phyloP scores from a whole-genome alignment of 2,797 vertebrate species.

The Periophthalmus magnuspinnatus region DNA sequence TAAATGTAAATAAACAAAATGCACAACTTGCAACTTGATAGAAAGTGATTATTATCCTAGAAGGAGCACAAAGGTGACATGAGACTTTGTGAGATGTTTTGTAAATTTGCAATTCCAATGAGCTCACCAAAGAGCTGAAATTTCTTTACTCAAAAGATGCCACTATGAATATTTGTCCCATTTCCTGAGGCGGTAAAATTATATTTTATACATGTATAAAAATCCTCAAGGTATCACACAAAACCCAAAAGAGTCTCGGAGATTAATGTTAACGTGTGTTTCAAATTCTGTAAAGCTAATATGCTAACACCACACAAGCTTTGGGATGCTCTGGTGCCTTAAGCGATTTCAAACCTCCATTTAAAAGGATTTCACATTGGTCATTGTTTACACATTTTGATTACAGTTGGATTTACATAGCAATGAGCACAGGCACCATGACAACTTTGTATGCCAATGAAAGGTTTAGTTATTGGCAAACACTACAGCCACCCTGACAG shows the following conservation, averaged over 20 bases:
- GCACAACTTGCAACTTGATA: neutral
- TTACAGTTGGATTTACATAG: slow-evolving; percentile 12
- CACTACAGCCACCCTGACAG: neutral
- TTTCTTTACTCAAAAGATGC: slow-evolving; percentile 3
- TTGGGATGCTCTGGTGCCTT: slow-evolving; percentile 27
- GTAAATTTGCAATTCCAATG: slow-evolving; percentile 9
- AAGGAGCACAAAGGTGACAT: slow-evolving; percentile 6
- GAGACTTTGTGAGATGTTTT: neutral
- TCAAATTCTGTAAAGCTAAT: slow-evolving; percentile 31
- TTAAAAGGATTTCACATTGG: neutral
- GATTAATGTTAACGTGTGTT: slow-evolving; percentile 27
- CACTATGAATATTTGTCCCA: slow-evolving; percentile 14
- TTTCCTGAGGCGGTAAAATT: slow-evolving; percentile 18
- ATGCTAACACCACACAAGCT: slow-evolving; percentile 35
- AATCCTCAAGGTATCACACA: slow-evolving; percentile 33
- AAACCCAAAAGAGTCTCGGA: slow-evolving; percentile 22
- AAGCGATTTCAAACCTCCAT: slow-evolving; percentile 21
- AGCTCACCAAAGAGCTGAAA: slow-evolving; percentile 8
- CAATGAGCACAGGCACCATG: neutral
- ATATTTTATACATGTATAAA: slow-evolving; percentile 21
- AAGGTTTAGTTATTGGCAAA: neutral
- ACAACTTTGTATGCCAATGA: slow-evolving; percentile 1
- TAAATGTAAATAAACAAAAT: neutral
- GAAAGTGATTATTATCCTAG: neutral
- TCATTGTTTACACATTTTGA: slow-evolving; percentile 2